These are phyloP conservation scores for Peromyscus nudipes DNA, from an alignment of 2,797 vertebrate species.

Conservation along the genomic window DNA sequence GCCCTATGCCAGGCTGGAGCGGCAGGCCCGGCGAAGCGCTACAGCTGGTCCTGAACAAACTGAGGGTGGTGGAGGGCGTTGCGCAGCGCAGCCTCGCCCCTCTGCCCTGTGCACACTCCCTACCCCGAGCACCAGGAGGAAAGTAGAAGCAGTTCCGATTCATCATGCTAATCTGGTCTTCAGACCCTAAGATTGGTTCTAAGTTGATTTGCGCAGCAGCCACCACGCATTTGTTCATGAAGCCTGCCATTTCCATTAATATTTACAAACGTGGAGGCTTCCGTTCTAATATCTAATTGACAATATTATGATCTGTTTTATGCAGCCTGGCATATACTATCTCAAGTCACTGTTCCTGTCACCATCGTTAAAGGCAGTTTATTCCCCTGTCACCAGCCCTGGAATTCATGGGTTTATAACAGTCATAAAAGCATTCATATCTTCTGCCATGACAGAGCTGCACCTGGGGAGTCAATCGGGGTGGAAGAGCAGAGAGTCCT, in stretches of 20 bases:
- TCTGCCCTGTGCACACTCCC: background rate
- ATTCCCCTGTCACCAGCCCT: conserved; percentile 57
- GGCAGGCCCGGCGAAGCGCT: background rate
- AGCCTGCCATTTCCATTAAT: conserved; percentile 62
- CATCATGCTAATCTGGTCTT: conserved; percentile 2
- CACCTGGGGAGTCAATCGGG: conserved; percentile 47
- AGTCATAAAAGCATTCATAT: conserved; percentile 73
- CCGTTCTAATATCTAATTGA: conserved; percentile 65
- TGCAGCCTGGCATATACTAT: conserved; percentile 16
- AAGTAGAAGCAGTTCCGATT: background rate
- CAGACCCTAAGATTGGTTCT: background rate
- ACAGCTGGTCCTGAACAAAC: background rate
- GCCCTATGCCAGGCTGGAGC: background rate
- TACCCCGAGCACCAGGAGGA: background rate
- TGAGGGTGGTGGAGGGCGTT: background rate
- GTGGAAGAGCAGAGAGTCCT: conserved; percentile 66
- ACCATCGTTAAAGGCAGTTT: conserved; percentile 71
- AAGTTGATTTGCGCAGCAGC: conserved; percentile 52
- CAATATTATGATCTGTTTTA: conserved; percentile 48
- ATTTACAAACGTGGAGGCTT: conserved; percentile 69
- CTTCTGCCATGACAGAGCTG: conserved; percentile 66
- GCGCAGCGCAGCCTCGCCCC: background rate
- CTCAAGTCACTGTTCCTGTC: conserved; percentile 47
- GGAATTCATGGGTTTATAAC: conserved; percentile 71
- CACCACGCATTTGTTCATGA: conserved; percentile 28